These are phyloP conservation scores for Platygyra sinensis DNA, from an alignment of 64 coral and sea anemone genomes.

Conservation along the genomic window DNA sequence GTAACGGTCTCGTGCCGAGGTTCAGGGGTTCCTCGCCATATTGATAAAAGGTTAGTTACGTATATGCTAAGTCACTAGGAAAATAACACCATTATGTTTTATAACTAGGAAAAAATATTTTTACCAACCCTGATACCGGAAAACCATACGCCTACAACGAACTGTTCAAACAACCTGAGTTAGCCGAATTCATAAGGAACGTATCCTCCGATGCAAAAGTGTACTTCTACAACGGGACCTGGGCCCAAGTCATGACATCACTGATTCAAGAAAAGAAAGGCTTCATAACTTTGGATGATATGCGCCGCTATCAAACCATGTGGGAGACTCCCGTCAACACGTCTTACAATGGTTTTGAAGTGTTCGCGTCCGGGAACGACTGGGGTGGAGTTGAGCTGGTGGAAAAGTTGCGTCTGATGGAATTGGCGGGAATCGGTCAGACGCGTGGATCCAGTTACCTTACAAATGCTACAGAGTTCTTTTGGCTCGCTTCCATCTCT, in stretches of 20 bases:
- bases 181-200: conserved; percentile 70
- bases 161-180: conserved; percentile 76
- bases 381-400: conserved; percentile 55
- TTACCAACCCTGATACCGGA: conserved; percentile 79
- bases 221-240: conserved; percentile 83
- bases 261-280: conserved; percentile 64
- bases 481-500: conserved; percentile 55
- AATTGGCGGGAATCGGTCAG: conserved; percentile 38
- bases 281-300: conserved; percentile 62
- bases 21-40: no score
- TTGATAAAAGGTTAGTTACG: no score
- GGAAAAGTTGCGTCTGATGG: conserved; percentile 58
- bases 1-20: no score
- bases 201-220: conserved; percentile 53
- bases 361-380: conserved; percentile 36
- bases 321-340: conserved; percentile 47
- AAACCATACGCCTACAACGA: conserved; percentile 74
- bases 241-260: conserved; percentile 55
- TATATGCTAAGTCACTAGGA: no score
- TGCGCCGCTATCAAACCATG: conserved; percentile 47
- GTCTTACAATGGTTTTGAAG: conserved; percentile 20
- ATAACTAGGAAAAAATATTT: conserved; percentile 58
- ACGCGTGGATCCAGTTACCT: conserved; percentile 36
- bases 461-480: conserved; percentile 53
- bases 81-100: background rate